Base-by-base conservation (phyloP, 2,888 invertebrate species). In the Syrista parreyssii region DNA sequence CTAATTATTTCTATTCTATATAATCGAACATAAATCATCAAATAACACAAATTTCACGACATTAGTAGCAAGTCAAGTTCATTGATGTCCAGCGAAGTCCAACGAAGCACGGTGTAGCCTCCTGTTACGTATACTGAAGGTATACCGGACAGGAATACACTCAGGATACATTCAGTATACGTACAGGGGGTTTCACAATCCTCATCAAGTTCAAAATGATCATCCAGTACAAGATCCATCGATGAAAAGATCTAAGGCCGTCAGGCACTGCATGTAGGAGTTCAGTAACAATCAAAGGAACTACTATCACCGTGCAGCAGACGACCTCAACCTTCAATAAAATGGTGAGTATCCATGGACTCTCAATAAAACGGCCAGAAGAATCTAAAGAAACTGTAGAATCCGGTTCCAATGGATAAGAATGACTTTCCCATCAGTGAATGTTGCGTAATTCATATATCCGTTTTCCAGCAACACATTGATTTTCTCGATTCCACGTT, bases 161-260 rank as follows among this genome's bases (percentile, higher is more conserved):
- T 98, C 98, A 98, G 98, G 98, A 98, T 98, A 98, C 98, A 98
- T 98, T 98, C 97, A 98, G 98, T 98, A 98, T 98, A 98, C 98
- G 98, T 98, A 96, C 97, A 97, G 97, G 98, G 97, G 96, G 97
- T 96, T 93, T 90, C 93, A 93, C 94, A 93, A 93, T 92, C 91
- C 87, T 90, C 91, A 85, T 87, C 91, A 83, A 77, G 74, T 15
- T 9, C 23, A 55, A 55, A 23, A 55, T 68, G 75, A 74, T 68
- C 34, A 71, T 36, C 75, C 73, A 34, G 79, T 32, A 40, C 36
- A 55, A 69, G 68, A 33, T 77, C 74, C 77, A 72, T 12, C 74
- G 81, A 72, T 74, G 80, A 78, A 78, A 74, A 75, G 75, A 79
- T 81, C 80, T 82, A 84, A 82, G 82, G 80, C 82, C 83, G 82